Conservation (phyloP, 2,797 vertebrate species). For the Zenarchopterus dispar region DNA sequence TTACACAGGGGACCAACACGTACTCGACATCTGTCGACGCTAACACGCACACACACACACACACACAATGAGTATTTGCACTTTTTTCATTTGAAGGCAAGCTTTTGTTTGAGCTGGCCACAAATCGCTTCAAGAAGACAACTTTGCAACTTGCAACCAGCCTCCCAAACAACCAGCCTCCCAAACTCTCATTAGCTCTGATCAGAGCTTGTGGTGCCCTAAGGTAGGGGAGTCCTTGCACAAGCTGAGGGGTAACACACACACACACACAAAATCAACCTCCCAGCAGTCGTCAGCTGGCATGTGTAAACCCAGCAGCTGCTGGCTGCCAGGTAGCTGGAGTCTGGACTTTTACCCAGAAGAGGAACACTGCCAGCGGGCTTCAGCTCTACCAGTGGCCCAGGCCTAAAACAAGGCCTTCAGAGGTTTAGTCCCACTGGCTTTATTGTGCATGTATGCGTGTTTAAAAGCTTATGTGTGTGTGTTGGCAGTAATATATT, state of each 20-base stretch:
- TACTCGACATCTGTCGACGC: constrained; percentile 72
- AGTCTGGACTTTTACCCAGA: constrained; percentile 67
- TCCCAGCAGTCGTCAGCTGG: constrained; percentile 69
- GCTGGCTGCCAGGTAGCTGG: constrained; percentile 64
- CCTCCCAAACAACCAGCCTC: constrained; percentile 60
- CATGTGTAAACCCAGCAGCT: constrained; percentile 56
- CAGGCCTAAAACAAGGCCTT: constrained; percentile 67
- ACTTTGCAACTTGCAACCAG: constrained; percentile 68
- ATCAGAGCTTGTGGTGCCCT: constrained; percentile 70
- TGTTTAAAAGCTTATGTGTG: constrained; percentile 57
- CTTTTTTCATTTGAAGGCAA: constrained; percentile 64
- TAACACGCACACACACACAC: constrained; percentile 29
- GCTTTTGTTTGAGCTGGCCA: constrained; percentile 64
- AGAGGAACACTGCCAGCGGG: constrained; percentile 66
- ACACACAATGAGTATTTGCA: constrained; percentile 44
- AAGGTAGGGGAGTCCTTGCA: constrained; percentile 52
- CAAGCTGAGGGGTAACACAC: constrained; percentile 27
- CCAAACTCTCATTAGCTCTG: constrained; percentile 61
- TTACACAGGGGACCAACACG: constrained; percentile 68
- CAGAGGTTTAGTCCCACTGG: constrained; percentile 65
- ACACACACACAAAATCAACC: constrained; percentile 23
- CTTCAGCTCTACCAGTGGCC: constrained; percentile 59
- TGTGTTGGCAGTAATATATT: constrained; percentile 65
- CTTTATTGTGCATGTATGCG: constrained; percentile 34
- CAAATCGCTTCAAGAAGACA: constrained; percentile 62